Evolutionary conservation across 2,888 invertebrate genomes (phyloP).

Genomic region (Gryllus longicercus): DNA sequence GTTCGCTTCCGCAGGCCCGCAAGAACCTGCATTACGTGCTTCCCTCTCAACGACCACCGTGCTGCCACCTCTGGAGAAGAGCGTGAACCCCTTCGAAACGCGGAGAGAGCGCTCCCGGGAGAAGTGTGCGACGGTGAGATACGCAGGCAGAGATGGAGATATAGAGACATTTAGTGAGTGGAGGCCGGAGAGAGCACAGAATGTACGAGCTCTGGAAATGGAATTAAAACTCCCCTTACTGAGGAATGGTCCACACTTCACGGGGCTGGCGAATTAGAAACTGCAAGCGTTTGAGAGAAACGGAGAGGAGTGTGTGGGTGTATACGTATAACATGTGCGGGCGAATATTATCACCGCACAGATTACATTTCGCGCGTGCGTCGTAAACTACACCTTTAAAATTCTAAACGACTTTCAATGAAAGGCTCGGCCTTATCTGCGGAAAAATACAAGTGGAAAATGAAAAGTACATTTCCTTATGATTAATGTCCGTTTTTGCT

Average conservation of each 20-base stretch:
- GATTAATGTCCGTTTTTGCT: too few relatives aligned
- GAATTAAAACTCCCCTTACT: constrained; percentile 6
- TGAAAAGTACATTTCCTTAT: too few relatives aligned
- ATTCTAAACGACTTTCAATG: too few relatives aligned
- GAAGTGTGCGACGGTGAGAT: neutral
- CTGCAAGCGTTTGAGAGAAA: neutral
- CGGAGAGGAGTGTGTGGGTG: too few relatives aligned
- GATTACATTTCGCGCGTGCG: too few relatives aligned
- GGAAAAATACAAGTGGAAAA: too few relatives aligned
- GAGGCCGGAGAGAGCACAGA: neutral
- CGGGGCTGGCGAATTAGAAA: constrained; percentile 3
- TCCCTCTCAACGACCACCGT: neutral
- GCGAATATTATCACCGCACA: too few relatives aligned
- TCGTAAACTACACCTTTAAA: too few relatives aligned
- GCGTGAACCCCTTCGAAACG: neutral
- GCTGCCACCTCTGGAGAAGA: neutral
- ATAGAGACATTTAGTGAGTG: neutral
- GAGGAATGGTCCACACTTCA: neutral
- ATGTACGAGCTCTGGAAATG: neutral
- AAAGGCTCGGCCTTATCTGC: too few relatives aligned
- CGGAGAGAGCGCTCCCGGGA: neutral
- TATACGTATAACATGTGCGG: too few relatives aligned
- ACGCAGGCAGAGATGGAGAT: neutral
- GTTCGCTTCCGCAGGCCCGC: too few relatives aligned
- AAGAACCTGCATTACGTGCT: too few relatives aligned